Evolutionary conservation across 2,888 invertebrate species (phyloP), one percentile per base, ranked within the genome.

Genomic region (Dicycla oo): DNA sequence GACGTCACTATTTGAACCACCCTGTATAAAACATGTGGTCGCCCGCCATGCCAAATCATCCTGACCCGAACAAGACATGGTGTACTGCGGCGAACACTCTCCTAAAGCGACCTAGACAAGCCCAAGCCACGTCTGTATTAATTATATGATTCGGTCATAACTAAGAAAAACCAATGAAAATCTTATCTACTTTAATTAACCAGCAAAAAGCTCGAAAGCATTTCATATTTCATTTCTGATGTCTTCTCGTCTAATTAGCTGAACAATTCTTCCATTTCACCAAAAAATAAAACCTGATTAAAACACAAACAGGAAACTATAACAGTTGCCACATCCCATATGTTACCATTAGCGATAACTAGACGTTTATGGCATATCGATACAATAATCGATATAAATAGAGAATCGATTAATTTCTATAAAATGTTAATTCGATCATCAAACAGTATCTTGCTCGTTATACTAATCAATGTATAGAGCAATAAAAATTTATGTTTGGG

Each of bases 361-460:
- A 94, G 94, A 94, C 93, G 78, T 95, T 95, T 95, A 95, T 84
- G 69, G 69, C 91, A 86, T 86, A 92, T 89, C 83, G 90, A 90
- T 91, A 91, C 91, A 89, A 91, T 90, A 91, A 93, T 92, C 92
- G 92, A 90, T 90, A 90, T 91, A 90, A 87, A 89, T 91, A 90
- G 88, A 88, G 90, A 94, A 95, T 95, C 95, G 94, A 95, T 95
- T 94, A 95, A 94, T 95, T 94, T 93, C 92, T 91, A 92, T 93
- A 93, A 89, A 94, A 94, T 94, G 93, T 94, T 94, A 94, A 95
- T 93, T 94, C 88, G 90, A 91, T 93, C 94, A 91, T 94, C 94
- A 94, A 94, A 94, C 91, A 93, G 93, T 93, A 92, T 91, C 85
- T 82, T 86, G 90, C 89, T 94, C 93, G 94, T 95, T 94, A 94